Evolutionary conservation across 2,888 invertebrate genomes (phyloP), one percentile per base, ranked within the genome.

Genomic region (Lochmaea crataegi): DNA sequence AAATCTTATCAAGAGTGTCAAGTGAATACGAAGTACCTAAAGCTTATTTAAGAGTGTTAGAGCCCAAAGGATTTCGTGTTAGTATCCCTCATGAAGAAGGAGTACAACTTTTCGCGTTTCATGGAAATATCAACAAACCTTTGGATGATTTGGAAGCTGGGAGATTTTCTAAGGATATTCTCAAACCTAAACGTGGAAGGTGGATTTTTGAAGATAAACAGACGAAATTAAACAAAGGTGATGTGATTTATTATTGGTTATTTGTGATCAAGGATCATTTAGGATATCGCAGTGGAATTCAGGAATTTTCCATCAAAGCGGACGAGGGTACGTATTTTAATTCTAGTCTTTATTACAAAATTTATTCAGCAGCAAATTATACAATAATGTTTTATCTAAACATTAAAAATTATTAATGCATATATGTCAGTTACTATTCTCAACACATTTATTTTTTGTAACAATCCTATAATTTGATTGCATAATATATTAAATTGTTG

Each of bases 241-340:
- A 94, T 82, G 89, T 88, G 7, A 86, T 94, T 22, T 92, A 94
- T 83, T 94, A 92, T 83, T 94, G 94, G 94, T 90, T 93, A 0
- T 93, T 92, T 80, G 93, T 93, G 0, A 90, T 86, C 22, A 74
- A 79, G 75, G 80, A 81, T 16, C 84, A 82, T 74, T 84, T 93
- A 45, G 94, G 94, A 0, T 93, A 93, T 82, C 88, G 91, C 45
- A 90, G 91, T 77, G 89, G 92, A 73, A 88, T 91, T 32, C 68
- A 68, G 65, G 58, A 42, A 56, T 72, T 51, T 51, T 38, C n/a
- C 18, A 65, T 72, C 1, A 51, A 51, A 16, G 60, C 64, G 2
- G 18, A 16, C 18, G 53, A 18, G 2, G 18, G 53, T 53, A 53
- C 9, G 53, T 53, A 53, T 38, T 38, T 9, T 38, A 38, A 38